A percentile compares a stretch with the other conserved stretches of the same genome.
These are phyloP conservation scores for Dynastes maya DNA, from an alignment of 2,888 invertebrate genomes.

Conservation along the genomic window DNA sequence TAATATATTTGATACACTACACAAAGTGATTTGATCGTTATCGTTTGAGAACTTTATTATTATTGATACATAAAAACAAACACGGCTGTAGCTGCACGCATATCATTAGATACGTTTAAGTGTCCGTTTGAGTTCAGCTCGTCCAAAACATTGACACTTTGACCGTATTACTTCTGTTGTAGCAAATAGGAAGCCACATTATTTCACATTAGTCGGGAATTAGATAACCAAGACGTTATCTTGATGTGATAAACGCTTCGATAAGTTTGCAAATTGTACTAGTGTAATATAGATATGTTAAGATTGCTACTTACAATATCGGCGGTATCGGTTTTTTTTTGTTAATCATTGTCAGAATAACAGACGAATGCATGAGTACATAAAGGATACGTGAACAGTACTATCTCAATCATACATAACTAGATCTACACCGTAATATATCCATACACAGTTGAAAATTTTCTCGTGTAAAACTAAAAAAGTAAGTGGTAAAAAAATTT, in stretches of 20 bases:
- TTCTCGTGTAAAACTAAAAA: too few species aligned
- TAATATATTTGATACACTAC: constrained; percentile 1
- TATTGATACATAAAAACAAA: constrained; percentile 26
- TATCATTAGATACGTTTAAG: neutral
- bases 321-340: neutral
- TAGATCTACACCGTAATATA: too few species aligned
- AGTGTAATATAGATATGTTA: constrained; percentile 33
- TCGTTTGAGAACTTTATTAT: constrained; percentile 10
- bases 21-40: neutral
- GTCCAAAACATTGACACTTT: constrained; percentile 12
- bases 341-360: too few species aligned
- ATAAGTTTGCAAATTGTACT: constrained; percentile 33
- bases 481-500: too few species aligned
- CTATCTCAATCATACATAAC: too few species aligned
- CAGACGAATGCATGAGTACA: too few species aligned
- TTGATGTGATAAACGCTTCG: constrained; percentile 41
- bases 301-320: constrained; percentile 24
- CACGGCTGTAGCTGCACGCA: neutral
- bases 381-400: too few species aligned
- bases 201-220: constrained; percentile 21
- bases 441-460: too few species aligned
- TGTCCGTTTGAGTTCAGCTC: neutral
- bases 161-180: constrained; percentile 1
- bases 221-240: constrained; percentile 41
- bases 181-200: constrained; percentile 23